Conservation (phyloP, 1,140 invertebrate species). For the Caenorhabditis inopinata region DNA sequence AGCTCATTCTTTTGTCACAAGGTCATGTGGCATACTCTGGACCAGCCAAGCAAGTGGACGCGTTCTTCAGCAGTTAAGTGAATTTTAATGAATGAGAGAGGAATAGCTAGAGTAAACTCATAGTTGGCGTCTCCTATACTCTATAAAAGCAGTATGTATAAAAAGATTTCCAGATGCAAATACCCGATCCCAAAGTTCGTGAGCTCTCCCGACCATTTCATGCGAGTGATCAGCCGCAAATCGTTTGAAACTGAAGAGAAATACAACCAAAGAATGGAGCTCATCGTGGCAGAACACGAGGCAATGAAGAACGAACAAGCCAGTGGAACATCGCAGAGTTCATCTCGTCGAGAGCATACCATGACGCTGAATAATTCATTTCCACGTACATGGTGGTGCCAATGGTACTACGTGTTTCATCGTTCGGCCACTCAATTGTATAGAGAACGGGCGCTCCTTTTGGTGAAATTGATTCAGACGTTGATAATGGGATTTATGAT, state of each 20-base stretch:
- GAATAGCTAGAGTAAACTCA: too few relatives aligned
- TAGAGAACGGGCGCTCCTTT: background rate
- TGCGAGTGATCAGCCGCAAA: background rate
- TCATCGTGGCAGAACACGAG: background rate
- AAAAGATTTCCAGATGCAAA: background rate
- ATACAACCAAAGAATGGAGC: background rate
- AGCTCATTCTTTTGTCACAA: constrained; percentile 74
- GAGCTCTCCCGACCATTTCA: background rate
- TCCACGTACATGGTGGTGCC: background rate
- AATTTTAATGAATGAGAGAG: too few relatives aligned
- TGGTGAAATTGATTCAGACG: constrained; percentile 71
- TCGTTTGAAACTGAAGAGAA: background rate
- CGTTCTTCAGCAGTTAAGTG: background rate
- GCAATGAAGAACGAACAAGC: background rate
- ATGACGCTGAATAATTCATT: background rate
- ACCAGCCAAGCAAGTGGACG: constrained; percentile 68
- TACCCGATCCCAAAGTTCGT: constrained; percentile 9
- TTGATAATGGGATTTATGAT: constrained; percentile 29
- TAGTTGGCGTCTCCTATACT: too few relatives aligned
- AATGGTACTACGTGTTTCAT: background rate
- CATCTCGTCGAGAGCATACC: background rate
- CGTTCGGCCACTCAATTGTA: background rate
- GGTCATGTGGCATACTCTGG: constrained; percentile 86
- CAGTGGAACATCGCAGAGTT: background rate
- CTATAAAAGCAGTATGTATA: too few relatives aligned